A percentile compares a stretch with the other conserved stretches of the same genome.
Evolutionary conservation across 2,113 vertebrate genomes (phyloP).

Genomic region (Dipodomys stephensi): DNA sequence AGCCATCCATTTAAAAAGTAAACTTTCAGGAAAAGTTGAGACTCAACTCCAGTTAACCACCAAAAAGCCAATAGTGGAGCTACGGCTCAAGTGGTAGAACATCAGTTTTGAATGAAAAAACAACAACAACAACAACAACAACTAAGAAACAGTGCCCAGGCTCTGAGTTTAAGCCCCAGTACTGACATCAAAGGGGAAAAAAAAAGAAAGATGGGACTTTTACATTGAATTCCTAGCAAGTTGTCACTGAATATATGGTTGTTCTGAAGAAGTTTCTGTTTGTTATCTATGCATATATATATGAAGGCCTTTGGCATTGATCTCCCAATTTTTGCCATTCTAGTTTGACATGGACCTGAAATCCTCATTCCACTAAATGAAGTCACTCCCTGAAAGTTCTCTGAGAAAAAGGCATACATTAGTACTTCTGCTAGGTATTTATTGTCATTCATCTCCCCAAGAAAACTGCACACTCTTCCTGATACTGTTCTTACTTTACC

Average conservation of each 20-base stretch:
- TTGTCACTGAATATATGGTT: neutral
- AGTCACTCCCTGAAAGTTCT: neutral
- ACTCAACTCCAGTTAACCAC: no score
- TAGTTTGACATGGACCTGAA: neutral
- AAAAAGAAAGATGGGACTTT: neutral
- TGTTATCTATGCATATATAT: neutral
- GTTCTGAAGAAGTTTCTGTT: neutral
- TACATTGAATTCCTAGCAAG: neutral
- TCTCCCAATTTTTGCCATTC: constrained; percentile 8
- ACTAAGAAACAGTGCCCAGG: no score
- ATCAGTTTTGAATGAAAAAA: no score
- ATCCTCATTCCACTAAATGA: neutral
- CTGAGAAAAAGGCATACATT: neutral
- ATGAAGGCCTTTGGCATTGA: neutral
- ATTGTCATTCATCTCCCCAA: neutral
- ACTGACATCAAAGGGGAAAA: no score
- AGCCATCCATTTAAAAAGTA: no score
- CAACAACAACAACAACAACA: no score
- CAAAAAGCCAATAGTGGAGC: no score
- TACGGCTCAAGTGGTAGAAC: no score
- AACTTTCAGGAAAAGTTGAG: no score
- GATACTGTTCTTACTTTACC: neutral
- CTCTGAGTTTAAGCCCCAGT: no score
- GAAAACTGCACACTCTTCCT: neutral
- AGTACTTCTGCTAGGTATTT: neutral